A percentile compares a stretch with the other conserved stretches of the same genome.
Conservation (phyloP, 2,888 invertebrate genomes). For the Drosophila monieri region DNA sequence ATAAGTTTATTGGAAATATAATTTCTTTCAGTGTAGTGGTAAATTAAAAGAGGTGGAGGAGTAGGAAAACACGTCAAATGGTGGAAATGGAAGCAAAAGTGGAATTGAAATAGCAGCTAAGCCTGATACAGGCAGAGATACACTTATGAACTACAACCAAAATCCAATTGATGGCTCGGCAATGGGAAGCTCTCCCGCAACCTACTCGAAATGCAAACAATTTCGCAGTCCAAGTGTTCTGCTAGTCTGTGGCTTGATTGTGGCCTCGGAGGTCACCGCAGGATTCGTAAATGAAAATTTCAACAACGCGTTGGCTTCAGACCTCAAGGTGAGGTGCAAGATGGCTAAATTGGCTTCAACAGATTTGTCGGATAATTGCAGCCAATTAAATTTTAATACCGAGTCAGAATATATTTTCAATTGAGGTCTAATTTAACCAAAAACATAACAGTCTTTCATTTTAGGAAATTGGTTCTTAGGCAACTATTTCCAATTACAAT, state of each 20-base stretch:
- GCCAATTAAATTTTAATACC: not conserved
- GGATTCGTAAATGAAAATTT: slow-evolving; percentile 46
- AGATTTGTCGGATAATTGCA: not conserved
- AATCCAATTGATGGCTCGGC: slow-evolving; percentile 45
- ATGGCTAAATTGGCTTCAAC: not conserved
- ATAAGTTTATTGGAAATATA: not conserved
- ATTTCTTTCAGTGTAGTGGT: slow-evolving; percentile 10
- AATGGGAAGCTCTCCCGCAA: slow-evolving; percentile 6
- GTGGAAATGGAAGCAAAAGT: slow-evolving; percentile 9
- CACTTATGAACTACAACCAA: slow-evolving; percentile 49
- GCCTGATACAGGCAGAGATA: slow-evolving; percentile 29
- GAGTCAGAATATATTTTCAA: not conserved
- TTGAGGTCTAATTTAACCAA: not conserved
- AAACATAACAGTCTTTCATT: not conserved
- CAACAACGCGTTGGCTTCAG: slow-evolving; percentile 22
- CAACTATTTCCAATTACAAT: not conserved
- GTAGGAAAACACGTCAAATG: not conserved
- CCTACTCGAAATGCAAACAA: slow-evolving; percentile 37
- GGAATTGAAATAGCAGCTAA: slow-evolving; percentile 20
- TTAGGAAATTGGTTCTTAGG: not conserved
- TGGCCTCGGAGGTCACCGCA: slow-evolving; percentile 36
- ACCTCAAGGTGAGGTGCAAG: slow-evolving; percentile 9
- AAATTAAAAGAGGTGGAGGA: slow-evolving; percentile 21
- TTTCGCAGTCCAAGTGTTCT: slow-evolving; percentile 43
- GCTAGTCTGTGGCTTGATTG: slow-evolving; percentile 38